phyloP scores from a whole-genome alignment of 2,113 vertebrate genomes.

The Theristicus caerulescens region DNA sequence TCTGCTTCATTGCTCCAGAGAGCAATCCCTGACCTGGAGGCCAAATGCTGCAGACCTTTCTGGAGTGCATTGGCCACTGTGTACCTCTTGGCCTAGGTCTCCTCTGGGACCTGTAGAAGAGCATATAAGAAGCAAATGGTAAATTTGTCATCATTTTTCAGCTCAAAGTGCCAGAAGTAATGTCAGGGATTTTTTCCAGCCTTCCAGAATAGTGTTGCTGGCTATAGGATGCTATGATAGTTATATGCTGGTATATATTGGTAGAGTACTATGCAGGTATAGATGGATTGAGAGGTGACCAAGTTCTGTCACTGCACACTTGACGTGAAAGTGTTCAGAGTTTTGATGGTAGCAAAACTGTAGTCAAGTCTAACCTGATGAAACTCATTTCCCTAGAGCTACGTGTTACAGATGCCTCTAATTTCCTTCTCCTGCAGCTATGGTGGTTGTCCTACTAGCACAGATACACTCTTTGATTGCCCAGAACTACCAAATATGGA shows the following conservation, averaged over 20 bases:
- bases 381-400: neutral
- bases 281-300: neutral
- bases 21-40: neutral
- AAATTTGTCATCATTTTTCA: neutral
- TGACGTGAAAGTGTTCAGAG: neutral
- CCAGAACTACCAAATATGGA: neutral
- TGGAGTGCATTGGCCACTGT: neutral
- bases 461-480: neutral
- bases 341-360: neutral
- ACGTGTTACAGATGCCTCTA: neutral
- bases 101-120: neutral
- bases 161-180: neutral
- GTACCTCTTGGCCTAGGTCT: neutral
- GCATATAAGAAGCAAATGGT: neutral
- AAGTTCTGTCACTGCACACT: neutral
- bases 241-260: neutral
- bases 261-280: neutral
- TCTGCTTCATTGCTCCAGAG: neutral
- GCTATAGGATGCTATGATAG: neutral
- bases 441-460: neutral
- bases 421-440: neutral
- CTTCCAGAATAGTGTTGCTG: neutral
- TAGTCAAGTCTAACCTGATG: neutral
- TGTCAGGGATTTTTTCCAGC: neutral
- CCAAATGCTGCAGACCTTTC: neutral